Evolutionary conservation across 2,888 invertebrate genomes (phyloP), one percentile per base, ranked within the genome.

Genomic region (Elmis aenea): DNA sequence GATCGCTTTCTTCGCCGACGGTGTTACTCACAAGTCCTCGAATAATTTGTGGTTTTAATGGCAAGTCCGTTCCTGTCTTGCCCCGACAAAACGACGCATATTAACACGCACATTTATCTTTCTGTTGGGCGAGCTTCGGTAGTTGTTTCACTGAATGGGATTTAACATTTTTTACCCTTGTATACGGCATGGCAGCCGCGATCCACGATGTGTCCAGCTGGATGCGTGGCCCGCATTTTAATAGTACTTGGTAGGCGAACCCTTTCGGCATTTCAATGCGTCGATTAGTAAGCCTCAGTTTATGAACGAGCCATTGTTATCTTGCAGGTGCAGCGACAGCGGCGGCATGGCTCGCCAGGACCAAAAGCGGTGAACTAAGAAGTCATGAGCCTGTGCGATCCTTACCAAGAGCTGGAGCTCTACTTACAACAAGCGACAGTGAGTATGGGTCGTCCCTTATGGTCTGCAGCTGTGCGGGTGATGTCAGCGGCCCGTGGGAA

Each of bases 351-450:
- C 18, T 18, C 18, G 18, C 8, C 18, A 8, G 18, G 8, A 5
- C 18, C 18, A 8, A 18, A 5, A 8, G 8, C 8, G 18, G 18
- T 20, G 16, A 24, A n/a, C 11, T 23, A 13, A 30, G 15, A 22
- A 46, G 45, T 52, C 42, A 62, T 58, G 59, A 59, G 55, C 50
- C 51, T 51, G 32, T 48, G 47, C 48, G 70, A 71, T 54, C 70
- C 69, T 33, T 72, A 71, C 57, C 58, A 61, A 50, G 71, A 72
- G 55, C 55, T 72, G 39, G 69, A 71, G 51, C 65, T 68, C 30
- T 71, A 70, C 59, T 61, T 72, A 45, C 66, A 70, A 61, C 67
- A 70, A 62, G 70, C 68, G 36, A 62, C 65, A 52, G 71, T 71
- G 58, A 66, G 67, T 64, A 18, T 6, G n/a, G 23, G 27, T 20